Conservation (phyloP, 2,797 vertebrate genomes). For the Pangasius mekongensis region DNA sequence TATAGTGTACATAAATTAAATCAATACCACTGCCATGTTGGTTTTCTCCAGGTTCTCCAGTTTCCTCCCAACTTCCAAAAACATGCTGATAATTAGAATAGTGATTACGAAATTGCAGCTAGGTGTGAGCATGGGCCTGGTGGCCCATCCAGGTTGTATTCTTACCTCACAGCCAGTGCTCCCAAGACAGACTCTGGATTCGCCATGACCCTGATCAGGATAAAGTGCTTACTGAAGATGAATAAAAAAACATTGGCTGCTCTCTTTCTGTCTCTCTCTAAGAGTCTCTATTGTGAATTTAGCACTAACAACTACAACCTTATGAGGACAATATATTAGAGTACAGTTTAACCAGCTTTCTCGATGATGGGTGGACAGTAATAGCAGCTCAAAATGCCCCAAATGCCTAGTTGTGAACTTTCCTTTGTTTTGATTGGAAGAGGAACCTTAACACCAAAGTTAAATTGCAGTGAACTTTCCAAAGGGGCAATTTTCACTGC, state of each 20-base stretch:
- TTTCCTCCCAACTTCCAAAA: background rate
- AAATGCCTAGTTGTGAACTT: background rate
- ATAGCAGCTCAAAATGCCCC: background rate
- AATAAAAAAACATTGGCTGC: background rate
- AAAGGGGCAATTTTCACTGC: background rate
- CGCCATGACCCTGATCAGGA: background rate
- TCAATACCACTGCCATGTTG: background rate
- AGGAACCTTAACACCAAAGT: background rate
- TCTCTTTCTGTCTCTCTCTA: background rate
- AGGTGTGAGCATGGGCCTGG: background rate
- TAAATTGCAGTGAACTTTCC: background rate
- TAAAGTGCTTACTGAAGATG: background rate
- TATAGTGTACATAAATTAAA: background rate
- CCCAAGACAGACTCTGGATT: background rate
- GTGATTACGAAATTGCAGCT: background rate
- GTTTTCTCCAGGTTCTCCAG: background rate
- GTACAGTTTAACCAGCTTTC: no score
- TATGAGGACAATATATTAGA: background rate
- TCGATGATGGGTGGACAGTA: background rate
- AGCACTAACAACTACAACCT: background rate
- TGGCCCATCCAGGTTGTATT: background rate
- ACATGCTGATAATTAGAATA: background rate
- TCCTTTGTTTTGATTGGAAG: background rate
- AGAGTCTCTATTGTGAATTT: background rate
- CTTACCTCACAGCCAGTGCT: background rate